These are phyloP conservation scores for Mystacornis crossleyi DNA, from an alignment of 2,113 vertebrate genomes.

Conservation along the genomic window DNA sequence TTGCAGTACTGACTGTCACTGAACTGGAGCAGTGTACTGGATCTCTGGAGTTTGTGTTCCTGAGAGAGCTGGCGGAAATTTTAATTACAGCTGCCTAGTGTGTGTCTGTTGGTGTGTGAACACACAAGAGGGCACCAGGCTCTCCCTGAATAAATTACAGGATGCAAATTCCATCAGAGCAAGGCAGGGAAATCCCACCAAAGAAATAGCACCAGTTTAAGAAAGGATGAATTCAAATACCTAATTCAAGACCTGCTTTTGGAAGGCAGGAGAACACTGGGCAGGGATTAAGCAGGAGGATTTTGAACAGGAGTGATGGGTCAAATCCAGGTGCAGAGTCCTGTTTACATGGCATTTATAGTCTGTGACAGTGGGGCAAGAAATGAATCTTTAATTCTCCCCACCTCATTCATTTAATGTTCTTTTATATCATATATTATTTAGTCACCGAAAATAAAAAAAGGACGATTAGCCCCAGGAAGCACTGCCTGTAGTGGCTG, in stretches of 20 bases:
- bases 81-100: background rate
- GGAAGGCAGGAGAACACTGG: background rate
- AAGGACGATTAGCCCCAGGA: background rate
- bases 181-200: background rate
- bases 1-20: background rate
- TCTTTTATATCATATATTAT: background rate
- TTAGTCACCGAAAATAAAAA: background rate
- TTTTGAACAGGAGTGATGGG: background rate
- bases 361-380: background rate
- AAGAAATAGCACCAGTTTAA: background rate
- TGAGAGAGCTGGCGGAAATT: background rate
- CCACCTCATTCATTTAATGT: background rate
- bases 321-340: background rate
- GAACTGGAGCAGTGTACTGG: background rate
- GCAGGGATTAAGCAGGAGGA: background rate
- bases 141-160: rapidly evolving
- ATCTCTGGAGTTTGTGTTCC: background rate
- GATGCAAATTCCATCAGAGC: background rate
- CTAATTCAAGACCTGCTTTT: background rate
- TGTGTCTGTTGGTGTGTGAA: background rate
- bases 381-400: background rate
- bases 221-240: background rate
- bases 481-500: rapidly evolving
- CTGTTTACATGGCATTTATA: background rate
- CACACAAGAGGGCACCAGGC: background rate